A percentile compares a stretch with the other conserved stretches of the same genome.
phyloP scores from a whole-genome alignment of 2,888 invertebrate species.

The Halictus quadricinctus region DNA sequence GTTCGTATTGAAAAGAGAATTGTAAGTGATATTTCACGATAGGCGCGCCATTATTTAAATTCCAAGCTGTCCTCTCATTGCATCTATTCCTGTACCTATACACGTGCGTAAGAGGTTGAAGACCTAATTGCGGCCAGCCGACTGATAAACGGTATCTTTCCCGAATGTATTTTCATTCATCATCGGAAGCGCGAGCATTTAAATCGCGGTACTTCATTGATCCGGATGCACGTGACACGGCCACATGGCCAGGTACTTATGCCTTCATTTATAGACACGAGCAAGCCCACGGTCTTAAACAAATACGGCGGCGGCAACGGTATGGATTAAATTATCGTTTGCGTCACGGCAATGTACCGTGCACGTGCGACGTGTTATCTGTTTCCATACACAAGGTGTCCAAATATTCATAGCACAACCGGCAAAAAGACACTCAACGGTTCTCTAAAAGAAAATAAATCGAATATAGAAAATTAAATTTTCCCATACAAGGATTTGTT shows the following conservation, averaged over 20 bases:
- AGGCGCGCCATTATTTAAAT: not conserved
- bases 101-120: not conserved
- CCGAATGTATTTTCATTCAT: conserved; percentile 40
- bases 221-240: conserved; percentile 46
- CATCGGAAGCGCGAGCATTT: conserved; percentile 41
- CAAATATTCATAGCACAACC: not conserved
- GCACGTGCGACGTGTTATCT: conserved; percentile 42
- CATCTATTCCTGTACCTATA: not conserved
- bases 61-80: not conserved
- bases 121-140: not conserved
- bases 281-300: conserved; percentile 37
- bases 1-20: not conserved
- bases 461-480: not conserved
- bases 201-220: conserved; percentile 54
- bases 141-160: conserved; percentile 19
- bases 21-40: not conserved
- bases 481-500: not conserved
- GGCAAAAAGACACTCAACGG: not conserved
- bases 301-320: conserved; percentile 45
- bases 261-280: conserved; percentile 40
- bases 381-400: not conserved
- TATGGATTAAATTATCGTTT: conserved; percentile 57
- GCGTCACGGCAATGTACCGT: conserved; percentile 47
- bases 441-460: not conserved
- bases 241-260: conserved; percentile 50